A percentile compares a stretch with the other conserved stretches of the same genome.
phyloP scores from a whole-genome alignment of 2,888 invertebrate genomes.

The Chrysomela aeneicollis region DNA sequence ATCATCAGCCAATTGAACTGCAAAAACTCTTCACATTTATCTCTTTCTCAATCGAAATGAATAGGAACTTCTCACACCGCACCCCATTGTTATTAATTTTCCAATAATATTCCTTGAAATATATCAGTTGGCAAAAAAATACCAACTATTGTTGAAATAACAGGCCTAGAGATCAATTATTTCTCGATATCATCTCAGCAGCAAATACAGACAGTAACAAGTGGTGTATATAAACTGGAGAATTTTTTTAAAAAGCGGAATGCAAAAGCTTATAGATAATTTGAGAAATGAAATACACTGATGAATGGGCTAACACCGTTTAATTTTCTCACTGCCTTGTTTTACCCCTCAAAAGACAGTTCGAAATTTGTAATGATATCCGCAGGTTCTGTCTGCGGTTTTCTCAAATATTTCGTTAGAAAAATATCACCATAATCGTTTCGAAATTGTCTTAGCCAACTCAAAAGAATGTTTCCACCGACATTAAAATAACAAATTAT shows the following conservation, averaged over 20 bases:
- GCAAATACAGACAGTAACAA: no score
- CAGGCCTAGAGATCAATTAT: no score
- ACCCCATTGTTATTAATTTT: background rate
- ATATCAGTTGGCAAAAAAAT: background rate
- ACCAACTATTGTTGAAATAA: background rate
- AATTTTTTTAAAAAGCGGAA: no score
- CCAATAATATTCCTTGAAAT: background rate
- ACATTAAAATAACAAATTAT: conserved; percentile 28
- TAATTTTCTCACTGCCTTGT: conserved; percentile 23
- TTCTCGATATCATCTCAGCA: no score
- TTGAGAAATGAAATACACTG: no score
- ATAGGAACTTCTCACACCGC: no score
- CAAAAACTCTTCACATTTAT: no score
- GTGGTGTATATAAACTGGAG: no score
- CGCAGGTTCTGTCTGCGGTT: conserved; percentile 50
- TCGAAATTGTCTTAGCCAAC: conserved; percentile 29
- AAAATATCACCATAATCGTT: conserved; percentile 25
- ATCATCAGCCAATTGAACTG: no score
- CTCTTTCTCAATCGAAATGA: no score
- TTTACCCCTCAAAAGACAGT: conserved; percentile 39
- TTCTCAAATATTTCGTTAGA: conserved; percentile 39
- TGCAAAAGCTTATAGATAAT: no score
- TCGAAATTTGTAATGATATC: conserved; percentile 46
- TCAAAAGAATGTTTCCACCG: conserved; percentile 32
- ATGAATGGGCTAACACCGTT: no score